Conservation (phyloP, 2,113 vertebrate species). For the Zingel zingel region DNA sequence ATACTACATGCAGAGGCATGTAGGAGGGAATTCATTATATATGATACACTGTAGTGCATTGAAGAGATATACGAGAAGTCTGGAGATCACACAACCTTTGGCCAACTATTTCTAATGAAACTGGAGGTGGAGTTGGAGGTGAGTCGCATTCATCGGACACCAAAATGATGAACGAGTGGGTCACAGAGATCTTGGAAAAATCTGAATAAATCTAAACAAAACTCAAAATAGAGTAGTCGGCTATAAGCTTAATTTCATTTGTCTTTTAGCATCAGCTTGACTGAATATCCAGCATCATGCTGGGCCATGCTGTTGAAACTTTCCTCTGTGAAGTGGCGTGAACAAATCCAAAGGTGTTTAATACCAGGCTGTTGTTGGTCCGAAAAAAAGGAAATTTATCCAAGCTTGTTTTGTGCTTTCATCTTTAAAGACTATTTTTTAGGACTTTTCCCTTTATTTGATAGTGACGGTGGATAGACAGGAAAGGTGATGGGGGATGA, state of each 20-base stretch:
- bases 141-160: neutral
- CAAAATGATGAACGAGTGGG: neutral
- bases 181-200: neutral
- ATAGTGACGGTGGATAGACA: no score
- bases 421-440: no score
- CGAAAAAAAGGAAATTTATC: no score
- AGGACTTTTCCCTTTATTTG: no score
- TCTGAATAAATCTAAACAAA: neutral
- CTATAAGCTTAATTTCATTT: neutral
- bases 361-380: no score
- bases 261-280: no score
- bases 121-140: neutral
- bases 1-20: neutral
- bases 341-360: no score
- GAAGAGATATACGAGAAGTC: neutral
- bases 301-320: no score
- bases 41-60: neutral
- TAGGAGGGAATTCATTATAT: neutral
- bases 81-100: neutral
- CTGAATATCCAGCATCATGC: no score
- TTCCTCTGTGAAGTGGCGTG: no score
- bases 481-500: no score
- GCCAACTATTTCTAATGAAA: neutral
- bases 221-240: neutral
- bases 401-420: no score